These are phyloP conservation scores for Lasaia peninsularis DNA, from an alignment of 1,140 invertebrate species.

Conservation along the genomic window DNA sequence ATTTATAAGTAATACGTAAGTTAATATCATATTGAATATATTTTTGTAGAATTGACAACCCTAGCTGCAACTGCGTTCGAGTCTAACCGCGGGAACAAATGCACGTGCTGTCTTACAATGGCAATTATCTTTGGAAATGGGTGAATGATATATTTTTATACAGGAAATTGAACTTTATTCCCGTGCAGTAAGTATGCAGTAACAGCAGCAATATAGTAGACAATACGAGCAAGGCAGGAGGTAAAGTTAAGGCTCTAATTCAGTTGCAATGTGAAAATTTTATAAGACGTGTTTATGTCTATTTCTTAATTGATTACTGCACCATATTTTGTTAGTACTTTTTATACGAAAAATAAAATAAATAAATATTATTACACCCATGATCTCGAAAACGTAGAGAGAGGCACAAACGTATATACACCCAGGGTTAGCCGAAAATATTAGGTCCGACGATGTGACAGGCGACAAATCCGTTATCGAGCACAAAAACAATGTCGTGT, in stretches of 20 bases:
- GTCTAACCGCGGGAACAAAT: slow-evolving; percentile 22
- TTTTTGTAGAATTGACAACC: too few species aligned
- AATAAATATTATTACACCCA: too few species aligned
- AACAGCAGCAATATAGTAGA: not conserved
- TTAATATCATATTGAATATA: not conserved
- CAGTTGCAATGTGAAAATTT: slow-evolving; percentile 25
- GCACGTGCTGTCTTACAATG: slow-evolving; percentile 28
- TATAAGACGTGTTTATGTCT: not conserved
- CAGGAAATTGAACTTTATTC: slow-evolving; percentile 15
- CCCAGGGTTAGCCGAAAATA: too few species aligned
- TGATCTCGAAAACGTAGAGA: too few species aligned
- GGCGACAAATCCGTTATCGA: too few species aligned
- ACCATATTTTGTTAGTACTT: not conserved
- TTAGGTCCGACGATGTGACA: too few species aligned
- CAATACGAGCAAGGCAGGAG: not conserved
- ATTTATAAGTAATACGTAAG: too few species aligned
- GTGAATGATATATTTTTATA: slow-evolving; percentile 19
- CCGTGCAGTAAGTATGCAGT: not conserved
- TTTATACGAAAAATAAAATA: too few species aligned
- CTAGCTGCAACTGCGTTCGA: too few species aligned
- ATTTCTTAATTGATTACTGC: not conserved
- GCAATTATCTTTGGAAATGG: slow-evolving; percentile 32
- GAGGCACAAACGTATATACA: too few species aligned
- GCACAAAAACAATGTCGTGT: too few species aligned
- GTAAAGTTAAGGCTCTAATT: slow-evolving; percentile 18